Evolutionary conservation across 2,113 vertebrate species (phyloP).

Genomic region (Sterrhoptilus dennistouni): DNA sequence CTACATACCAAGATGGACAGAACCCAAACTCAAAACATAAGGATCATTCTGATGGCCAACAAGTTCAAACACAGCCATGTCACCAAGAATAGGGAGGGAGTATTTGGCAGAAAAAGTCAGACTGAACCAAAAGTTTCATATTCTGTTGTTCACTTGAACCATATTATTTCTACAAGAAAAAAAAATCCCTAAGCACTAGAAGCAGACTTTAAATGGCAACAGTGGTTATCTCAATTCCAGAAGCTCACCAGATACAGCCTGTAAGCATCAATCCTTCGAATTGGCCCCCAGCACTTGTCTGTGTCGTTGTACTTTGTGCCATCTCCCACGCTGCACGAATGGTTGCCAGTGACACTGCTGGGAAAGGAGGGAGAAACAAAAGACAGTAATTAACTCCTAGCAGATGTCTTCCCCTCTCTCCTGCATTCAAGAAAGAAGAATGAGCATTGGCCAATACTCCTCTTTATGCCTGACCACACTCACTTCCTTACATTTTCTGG

Average conservation of each 20-base stretch:
- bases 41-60: not conserved
- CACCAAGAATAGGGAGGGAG: not conserved
- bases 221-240: not conserved
- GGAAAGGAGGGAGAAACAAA: slow-evolving; percentile 43
- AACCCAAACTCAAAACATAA: not conserved
- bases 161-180: not conserved
- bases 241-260: slow-evolving; percentile 92
- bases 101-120: not conserved
- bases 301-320: slow-evolving; percentile 88
- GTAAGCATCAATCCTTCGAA: slow-evolving; percentile 90
- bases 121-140: not conserved
- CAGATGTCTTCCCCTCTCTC: not conserved
- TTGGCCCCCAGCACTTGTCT: slow-evolving; percentile 89
- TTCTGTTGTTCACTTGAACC: not conserved
- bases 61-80: not conserved
- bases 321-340: slow-evolving; percentile 84
- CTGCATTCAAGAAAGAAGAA: not conserved
- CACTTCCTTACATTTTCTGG: not conserved
- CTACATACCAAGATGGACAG: not conserved
- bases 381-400: slow-evolving; percentile 32
- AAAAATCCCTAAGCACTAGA: not conserved
- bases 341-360: slow-evolving; percentile 77
- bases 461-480: not conserved
- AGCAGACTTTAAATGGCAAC: not conserved
- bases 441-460: not conserved